These are phyloP conservation scores for Magallana ariakensis DNA, from an alignment of 1,140 invertebrate genomes.

Conservation along the genomic window DNA sequence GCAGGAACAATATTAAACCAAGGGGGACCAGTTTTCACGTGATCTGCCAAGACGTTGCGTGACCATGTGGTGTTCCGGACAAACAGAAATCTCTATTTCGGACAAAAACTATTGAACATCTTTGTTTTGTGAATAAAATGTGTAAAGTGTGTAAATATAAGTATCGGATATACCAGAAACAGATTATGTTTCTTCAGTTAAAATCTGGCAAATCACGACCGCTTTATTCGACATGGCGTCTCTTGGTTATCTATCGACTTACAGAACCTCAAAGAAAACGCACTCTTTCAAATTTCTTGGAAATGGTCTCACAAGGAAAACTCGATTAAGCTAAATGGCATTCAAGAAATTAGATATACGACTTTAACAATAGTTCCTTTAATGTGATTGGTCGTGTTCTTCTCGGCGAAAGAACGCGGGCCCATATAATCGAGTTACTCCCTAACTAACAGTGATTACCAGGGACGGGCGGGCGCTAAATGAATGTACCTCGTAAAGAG, in stretches of 20 bases:
- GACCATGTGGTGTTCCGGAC: conserved; percentile 5
- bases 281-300: conserved; percentile 9
- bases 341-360: conserved; percentile 53
- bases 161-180: conserved; percentile 12
- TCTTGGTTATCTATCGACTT: conserved; percentile 37
- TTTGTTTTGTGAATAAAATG: conserved; percentile 12
- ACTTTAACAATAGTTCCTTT: conserved; percentile 36
- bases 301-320: conserved; percentile 46
- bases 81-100: not conserved
- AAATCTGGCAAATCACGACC: not conserved
- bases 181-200: not conserved
- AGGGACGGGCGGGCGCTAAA: conserved; percentile 30
- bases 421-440: conserved; percentile 18
- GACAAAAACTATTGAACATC: conserved; percentile 11
- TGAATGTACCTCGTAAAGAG: conserved; percentile 33
- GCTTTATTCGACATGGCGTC: conserved; percentile 32
- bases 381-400: conserved; percentile 35
- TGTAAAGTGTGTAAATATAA: conserved; percentile 8
- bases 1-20: not conserved
- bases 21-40: not conserved
- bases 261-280: conserved; percentile 15
- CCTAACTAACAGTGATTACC: conserved; percentile 28
- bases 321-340: conserved; percentile 51
- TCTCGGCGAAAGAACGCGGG: conserved; percentile 20
- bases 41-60: conserved; percentile 18